Evolutionary conservation across 2,888 invertebrate genomes (phyloP).

Genomic region (Tanypteryx hageni): DNA sequence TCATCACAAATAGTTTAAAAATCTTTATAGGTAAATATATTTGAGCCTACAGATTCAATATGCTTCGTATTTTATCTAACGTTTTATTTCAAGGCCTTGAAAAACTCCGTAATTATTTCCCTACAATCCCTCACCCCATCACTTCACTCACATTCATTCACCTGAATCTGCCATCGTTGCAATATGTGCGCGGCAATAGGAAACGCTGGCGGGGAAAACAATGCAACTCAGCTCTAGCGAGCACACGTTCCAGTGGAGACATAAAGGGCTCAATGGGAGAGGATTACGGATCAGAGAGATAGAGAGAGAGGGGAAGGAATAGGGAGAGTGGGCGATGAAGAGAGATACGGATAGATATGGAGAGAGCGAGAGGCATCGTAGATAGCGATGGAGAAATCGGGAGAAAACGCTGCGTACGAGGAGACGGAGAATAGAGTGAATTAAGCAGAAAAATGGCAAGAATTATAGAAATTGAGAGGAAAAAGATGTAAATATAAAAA

Average conservation of each 20-base stretch:
- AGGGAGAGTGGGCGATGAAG: background rate
- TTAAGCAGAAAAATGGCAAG: background rate
- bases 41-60: background rate
- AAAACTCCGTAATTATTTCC: background rate
- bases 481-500: too few species aligned
- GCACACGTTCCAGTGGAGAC: constrained; percentile 23
- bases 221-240: constrained; percentile 26
- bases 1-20: too few species aligned
- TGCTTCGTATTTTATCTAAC: background rate
- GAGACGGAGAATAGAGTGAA: background rate
- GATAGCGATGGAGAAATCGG: background rate
- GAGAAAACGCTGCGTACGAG: background rate
- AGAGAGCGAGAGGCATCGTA: background rate
- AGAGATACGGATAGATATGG: constrained; percentile 7
- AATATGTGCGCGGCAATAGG: constrained; percentile 21
- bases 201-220: constrained; percentile 28
- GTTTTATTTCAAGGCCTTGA: background rate
- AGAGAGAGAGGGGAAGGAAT: background rate
- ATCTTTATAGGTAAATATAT: background rate
- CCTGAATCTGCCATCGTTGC: constrained; percentile 35
- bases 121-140: background rate
- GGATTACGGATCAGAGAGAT: constrained; percentile 19
- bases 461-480: too few species aligned
- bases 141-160: background rate
- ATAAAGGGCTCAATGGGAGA: constrained; percentile 24